phyloP scores from a whole-genome alignment of 1,140 invertebrate species.

The Pararge aegeria region DNA sequence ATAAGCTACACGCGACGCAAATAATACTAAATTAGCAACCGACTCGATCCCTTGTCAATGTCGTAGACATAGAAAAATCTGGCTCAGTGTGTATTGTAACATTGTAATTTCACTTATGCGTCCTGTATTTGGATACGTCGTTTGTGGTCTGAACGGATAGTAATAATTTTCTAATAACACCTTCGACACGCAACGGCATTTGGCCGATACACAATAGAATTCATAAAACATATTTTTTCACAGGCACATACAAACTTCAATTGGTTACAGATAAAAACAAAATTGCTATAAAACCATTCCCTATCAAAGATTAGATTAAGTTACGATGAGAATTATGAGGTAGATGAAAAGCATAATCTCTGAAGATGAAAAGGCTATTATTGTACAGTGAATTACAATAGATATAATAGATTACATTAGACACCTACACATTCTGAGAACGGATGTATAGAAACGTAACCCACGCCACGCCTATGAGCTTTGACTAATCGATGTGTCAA shows the following conservation, averaged over 20 bases:
- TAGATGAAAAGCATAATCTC: constrained; percentile 6
- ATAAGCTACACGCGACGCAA: constrained; percentile 35
- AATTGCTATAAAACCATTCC: background rate
- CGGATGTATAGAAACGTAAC: constrained; percentile 5
- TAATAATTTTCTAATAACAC: no score
- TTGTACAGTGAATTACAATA: background rate
- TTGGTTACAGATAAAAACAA: no score
- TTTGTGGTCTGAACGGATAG: no score
- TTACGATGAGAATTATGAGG: background rate
- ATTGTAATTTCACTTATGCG: no score
- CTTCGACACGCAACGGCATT: no score
- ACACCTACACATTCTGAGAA: constrained; percentile 8
- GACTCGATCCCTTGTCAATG: constrained; percentile 47
- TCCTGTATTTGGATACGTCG: no score
- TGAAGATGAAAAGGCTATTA: background rate
- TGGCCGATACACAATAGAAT: no score
- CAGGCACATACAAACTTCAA: background rate
- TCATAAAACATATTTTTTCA: no score
- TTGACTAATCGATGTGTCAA: constrained; percentile 5
- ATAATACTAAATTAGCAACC: constrained; percentile 36
- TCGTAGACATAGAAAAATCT: background rate
- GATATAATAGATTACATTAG: constrained; percentile 6
- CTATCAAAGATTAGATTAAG: background rate
- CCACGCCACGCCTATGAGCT: constrained; percentile 6
- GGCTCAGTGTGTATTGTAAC: background rate